A percentile compares a stretch with the other conserved stretches of the same genome.
Evolutionary conservation across 2,113 vertebrate genomes (phyloP).

Genomic region (Hystrix brachyura): DNA sequence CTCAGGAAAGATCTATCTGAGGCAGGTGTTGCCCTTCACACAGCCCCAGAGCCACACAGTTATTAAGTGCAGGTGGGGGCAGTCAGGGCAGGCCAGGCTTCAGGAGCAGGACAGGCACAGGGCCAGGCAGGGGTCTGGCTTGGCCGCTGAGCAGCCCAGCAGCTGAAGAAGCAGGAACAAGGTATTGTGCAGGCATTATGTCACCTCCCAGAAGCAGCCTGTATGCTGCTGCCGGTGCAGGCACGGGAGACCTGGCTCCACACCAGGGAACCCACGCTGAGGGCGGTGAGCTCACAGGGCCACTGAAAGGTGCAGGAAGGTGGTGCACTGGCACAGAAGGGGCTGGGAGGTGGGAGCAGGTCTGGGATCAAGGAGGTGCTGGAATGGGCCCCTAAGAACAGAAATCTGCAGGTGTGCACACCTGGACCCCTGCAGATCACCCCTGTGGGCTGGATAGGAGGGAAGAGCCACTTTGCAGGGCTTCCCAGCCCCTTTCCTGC

Average conservation of each 20-base stretch:
- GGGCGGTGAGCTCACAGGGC: neutral
- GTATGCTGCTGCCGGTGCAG: neutral
- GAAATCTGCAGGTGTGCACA: neutral
- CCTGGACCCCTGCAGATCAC: too few relatives aligned
- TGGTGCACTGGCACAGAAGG: neutral
- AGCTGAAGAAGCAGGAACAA: neutral
- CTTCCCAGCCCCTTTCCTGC: neutral
- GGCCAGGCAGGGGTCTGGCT: neutral
- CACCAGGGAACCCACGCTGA: neutral
- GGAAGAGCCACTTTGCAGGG: neutral
- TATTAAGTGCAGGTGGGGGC: neutral
- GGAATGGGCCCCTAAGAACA: neutral
- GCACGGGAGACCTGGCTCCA: neutral
- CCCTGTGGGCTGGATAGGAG: neutral
- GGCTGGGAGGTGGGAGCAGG: neutral
- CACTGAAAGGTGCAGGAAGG: neutral
- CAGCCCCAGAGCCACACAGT: neutral
- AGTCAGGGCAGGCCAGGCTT: neutral
- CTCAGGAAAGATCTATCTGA: neutral
- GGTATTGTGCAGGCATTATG: neutral
- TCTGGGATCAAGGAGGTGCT: neutral
- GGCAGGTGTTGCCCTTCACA: neutral
- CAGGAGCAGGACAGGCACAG: neutral
- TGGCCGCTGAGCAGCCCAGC: neutral
- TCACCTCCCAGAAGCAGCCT: neutral